Conservation (phyloP, 2,888 invertebrate species). For the Cactoblastis cactorum region DNA sequence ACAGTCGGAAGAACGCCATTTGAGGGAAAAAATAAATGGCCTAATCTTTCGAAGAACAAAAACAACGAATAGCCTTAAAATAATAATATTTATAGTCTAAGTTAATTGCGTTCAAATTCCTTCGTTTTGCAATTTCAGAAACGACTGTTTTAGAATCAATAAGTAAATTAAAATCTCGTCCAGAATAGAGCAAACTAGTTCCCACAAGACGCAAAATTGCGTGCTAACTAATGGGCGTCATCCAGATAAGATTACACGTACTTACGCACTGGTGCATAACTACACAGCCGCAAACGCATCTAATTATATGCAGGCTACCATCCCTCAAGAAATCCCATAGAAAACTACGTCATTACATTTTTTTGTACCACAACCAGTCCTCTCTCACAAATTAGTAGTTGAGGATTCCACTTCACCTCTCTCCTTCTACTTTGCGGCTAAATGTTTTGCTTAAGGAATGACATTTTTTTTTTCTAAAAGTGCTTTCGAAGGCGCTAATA, state of each 20-base stretch:
- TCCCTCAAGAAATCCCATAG: conserved; percentile 24
- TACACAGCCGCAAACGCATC: conserved; percentile 55
- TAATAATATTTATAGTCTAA: no score
- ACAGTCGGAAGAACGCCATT: conserved; percentile 38
- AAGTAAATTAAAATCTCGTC: not conserved
- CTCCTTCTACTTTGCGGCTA: conserved; percentile 15
- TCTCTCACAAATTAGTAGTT: conserved; percentile 12
- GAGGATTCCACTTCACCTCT: not conserved
- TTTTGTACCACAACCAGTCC: conserved; percentile 3
- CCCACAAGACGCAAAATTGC: conserved; percentile 55
- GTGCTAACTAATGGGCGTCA: conserved; percentile 56
- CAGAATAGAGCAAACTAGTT: conserved; percentile 28
- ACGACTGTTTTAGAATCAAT: not conserved
- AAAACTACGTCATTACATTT: conserved; percentile 14
- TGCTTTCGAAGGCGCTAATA: conserved; percentile 25
- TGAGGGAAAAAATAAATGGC: conserved; percentile 24
- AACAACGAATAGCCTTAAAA: not conserved
- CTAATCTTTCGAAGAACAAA: not conserved
- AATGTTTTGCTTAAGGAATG: conserved; percentile 10
- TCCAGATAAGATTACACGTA: conserved; percentile 61
- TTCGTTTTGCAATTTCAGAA: no score
- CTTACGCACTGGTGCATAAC: conserved; percentile 61
- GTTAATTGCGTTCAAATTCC: no score
- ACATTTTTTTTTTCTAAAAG: conserved; percentile 19
- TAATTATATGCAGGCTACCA: conserved; percentile 41